Evolutionary conservation across 2,888 invertebrate species (phyloP).

Genomic region (Yponomeuta sedellus): DNA sequence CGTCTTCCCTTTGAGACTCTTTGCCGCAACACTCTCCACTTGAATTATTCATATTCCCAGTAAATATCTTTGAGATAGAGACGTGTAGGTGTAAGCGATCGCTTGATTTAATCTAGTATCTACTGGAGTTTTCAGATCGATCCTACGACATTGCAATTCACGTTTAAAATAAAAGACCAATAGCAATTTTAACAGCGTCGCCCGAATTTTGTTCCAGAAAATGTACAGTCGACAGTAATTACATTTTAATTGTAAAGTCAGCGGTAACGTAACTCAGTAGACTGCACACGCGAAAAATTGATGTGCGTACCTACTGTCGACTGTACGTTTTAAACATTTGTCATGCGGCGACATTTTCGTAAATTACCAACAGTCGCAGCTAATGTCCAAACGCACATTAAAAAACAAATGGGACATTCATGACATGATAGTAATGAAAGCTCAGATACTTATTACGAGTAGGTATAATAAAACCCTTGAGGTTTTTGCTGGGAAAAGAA

Average conservation of each 20-base stretch:
- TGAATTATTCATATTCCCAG: conserved; percentile 65
- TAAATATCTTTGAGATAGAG: conserved; percentile 59
- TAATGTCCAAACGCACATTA: background rate
- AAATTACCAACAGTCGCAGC: background rate
- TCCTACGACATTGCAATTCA: background rate
- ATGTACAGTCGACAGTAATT: too few relatives aligned
- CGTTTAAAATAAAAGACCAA: background rate
- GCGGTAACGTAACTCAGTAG: too few relatives aligned
- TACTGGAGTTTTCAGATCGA: background rate
- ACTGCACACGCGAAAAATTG: too few relatives aligned
- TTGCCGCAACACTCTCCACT: conserved; percentile 50
- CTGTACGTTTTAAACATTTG: background rate
- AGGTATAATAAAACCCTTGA: too few relatives aligned
- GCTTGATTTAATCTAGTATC: background rate
- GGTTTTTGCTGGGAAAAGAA: too few relatives aligned
- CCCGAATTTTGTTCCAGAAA: too few relatives aligned
- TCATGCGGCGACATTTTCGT: background rate
- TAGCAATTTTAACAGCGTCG: background rate
- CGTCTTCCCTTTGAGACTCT: conserved; percentile 65
- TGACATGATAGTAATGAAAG: background rate
- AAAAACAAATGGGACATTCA: background rate
- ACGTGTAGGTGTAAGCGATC: conserved; percentile 31
- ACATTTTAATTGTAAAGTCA: too few relatives aligned
- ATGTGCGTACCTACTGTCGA: too few relatives aligned
- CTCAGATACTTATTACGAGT: background rate